Conservation (phyloP, 2,797 vertebrate genomes). For the Hemitrygon akajei region DNA sequence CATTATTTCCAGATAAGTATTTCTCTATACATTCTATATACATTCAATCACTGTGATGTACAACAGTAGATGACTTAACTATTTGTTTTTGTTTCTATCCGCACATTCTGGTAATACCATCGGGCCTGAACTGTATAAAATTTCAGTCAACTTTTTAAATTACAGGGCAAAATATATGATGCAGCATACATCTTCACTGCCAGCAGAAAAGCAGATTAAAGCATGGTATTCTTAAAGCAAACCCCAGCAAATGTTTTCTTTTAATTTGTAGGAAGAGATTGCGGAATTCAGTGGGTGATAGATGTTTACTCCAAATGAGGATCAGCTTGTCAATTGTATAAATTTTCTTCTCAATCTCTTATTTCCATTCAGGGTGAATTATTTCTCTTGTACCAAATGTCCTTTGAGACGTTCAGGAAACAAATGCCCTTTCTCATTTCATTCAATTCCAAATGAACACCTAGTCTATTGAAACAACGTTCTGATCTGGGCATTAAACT, state of each 20-base stretch:
- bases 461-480: background rate
- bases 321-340: background rate
- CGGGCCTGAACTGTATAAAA: background rate
- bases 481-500: background rate
- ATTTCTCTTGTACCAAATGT: background rate
- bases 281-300: background rate
- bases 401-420: background rate
- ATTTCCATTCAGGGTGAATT: background rate
- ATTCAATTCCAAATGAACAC: background rate
- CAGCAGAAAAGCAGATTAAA: background rate
- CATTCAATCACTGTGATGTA: background rate
- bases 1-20: too few relatives aligned
- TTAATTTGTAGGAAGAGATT: background rate
- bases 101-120: background rate
- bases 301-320: background rate
- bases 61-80: background rate
- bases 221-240: too few relatives aligned
- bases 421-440: background rate
- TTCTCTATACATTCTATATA: background rate
- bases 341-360: background rate
- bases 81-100: background rate
- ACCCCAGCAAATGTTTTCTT: background rate
- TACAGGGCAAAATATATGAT: background rate
- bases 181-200: background rate
- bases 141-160: background rate